Evolutionary conservation across 2,888 invertebrate genomes (phyloP).

Genomic region (Alsophila aescularia): DNA sequence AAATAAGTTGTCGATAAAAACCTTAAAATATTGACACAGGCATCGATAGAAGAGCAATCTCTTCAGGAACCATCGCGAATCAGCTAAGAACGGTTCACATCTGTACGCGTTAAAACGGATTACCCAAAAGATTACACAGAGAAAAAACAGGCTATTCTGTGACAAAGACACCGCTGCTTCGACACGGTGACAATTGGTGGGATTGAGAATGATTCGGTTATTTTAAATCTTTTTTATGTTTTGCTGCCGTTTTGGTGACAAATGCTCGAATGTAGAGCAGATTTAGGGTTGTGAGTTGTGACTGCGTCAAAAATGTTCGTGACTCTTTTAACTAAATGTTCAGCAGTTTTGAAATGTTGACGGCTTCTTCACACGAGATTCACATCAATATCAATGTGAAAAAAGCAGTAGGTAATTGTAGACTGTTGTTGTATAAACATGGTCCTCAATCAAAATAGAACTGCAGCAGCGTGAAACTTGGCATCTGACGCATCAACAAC

Average conservation of each 20-base stretch:
- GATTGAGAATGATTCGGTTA: constrained; percentile 74
- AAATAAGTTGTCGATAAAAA: background rate
- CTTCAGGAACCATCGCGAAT: constrained; percentile 55
- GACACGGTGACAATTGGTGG: constrained; percentile 79
- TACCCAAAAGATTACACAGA: constrained; percentile 77
- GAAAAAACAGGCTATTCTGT: constrained; percentile 57
- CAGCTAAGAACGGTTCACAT: constrained; percentile 60
- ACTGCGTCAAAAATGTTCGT: background rate
- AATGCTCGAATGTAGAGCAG: constrained; percentile 39
- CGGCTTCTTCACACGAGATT: constrained; percentile 2
- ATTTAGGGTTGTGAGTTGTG: background rate
- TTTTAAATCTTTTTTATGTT: constrained; percentile 61
- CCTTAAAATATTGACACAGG: constrained; percentile 17
- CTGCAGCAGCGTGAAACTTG: constrained; percentile 63
- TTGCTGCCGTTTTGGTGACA: constrained; percentile 55
- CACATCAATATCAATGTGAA: constrained; percentile 11
- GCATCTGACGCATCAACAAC: constrained; percentile 78
- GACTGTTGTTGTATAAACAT: constrained; percentile 30
- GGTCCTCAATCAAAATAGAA: constrained; percentile 58
- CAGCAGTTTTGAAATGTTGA: constrained; percentile 5
- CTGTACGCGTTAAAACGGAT: constrained; percentile 83
- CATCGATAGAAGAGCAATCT: constrained; percentile 43
- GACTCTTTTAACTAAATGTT: constrained; percentile 1
- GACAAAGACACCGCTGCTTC: constrained; percentile 78
- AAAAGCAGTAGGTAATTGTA: constrained; percentile 22